Conservation (phyloP, 2,797 vertebrate species). For the Euthynnus affinis region DNA sequence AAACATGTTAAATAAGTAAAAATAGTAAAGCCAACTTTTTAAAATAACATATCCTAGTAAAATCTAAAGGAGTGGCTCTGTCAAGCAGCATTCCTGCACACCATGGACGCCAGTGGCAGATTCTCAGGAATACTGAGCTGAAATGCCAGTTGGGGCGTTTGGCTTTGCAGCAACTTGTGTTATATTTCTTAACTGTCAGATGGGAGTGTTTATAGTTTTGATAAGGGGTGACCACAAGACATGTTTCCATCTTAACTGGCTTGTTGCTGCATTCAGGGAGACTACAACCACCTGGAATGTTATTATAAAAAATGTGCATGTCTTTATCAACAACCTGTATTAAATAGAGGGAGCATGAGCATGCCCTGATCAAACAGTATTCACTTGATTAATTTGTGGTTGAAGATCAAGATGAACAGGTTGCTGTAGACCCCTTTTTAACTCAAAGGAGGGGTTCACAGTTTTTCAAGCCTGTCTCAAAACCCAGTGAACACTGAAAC, state of each 20-base stretch:
- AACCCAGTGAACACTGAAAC: too few species aligned
- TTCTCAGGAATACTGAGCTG: constrained; percentile 25
- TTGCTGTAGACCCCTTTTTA: background rate
- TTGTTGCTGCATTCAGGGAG: background rate
- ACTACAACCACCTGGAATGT: constrained; percentile 2
- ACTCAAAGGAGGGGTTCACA: too few species aligned
- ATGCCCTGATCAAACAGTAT: background rate
- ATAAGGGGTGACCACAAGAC: constrained; percentile 35
- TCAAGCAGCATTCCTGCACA: constrained; percentile 20
- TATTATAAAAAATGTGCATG: background rate
- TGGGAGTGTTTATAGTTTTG: constrained; percentile 31
- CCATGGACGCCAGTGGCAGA: constrained; percentile 1
- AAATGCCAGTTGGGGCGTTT: constrained; percentile 19
- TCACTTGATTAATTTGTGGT: background rate
- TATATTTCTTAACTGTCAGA: constrained; percentile 45
- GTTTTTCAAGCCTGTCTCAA: too few species aligned
- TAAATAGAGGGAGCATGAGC: constrained; percentile 1
- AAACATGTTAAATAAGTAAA: background rate
- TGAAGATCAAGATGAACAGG: background rate
- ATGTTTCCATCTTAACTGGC: constrained; percentile 28
- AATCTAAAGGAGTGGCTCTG: constrained; percentile 13
- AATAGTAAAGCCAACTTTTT: background rate
- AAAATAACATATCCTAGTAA: background rate
- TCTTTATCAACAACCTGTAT: background rate
- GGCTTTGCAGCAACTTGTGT: constrained; percentile 26